A percentile compares a stretch with the other conserved stretches of the same genome.
Conservation (phyloP, 2,797 vertebrate genomes). For the Lagorchestes hirsutus region DNA sequence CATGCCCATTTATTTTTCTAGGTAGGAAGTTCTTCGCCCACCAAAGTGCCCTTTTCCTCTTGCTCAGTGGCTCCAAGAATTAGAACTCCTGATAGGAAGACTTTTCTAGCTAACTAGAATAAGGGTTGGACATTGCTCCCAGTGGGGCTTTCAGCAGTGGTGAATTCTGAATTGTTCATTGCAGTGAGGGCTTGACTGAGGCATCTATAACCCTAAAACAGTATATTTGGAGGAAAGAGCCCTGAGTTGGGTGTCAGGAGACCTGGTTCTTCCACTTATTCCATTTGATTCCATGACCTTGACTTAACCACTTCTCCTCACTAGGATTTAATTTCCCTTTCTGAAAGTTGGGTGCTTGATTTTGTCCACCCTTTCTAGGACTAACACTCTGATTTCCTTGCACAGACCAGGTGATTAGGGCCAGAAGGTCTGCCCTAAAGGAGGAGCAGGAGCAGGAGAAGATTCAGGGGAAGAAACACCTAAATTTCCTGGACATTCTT, state of each 20-base stretch:
- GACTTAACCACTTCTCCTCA: not conserved
- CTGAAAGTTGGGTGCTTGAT: not conserved
- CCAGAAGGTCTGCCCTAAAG: slow-evolving; percentile 89
- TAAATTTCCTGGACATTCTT: slow-evolving; percentile 95
- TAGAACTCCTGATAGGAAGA: not conserved
- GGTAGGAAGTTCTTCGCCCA: too few species aligned
- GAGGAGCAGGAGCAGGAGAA: slow-evolving; percentile 82
- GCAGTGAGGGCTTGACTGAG: not conserved
- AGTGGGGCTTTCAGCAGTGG: too few species aligned
- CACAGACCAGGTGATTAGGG: slow-evolving; percentile 90
- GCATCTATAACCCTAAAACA: not conserved
- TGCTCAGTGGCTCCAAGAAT: not conserved
- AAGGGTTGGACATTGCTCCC: too few species aligned
- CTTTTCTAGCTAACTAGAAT: too few species aligned
- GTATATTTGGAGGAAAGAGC: not conserved
- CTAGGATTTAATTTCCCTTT: not conserved
- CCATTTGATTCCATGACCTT: not conserved
- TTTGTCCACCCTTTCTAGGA: not conserved
- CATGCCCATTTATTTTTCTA: too few species aligned
- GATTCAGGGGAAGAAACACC: slow-evolving; percentile 87
- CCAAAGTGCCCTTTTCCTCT: not conserved
- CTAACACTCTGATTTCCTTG: slow-evolving; percentile 3
- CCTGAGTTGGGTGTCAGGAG: not conserved
- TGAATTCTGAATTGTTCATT: not conserved
- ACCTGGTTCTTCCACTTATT: not conserved